phyloP scores from a whole-genome alignment of 2,888 invertebrate genomes.

The Patella caerulea region DNA sequence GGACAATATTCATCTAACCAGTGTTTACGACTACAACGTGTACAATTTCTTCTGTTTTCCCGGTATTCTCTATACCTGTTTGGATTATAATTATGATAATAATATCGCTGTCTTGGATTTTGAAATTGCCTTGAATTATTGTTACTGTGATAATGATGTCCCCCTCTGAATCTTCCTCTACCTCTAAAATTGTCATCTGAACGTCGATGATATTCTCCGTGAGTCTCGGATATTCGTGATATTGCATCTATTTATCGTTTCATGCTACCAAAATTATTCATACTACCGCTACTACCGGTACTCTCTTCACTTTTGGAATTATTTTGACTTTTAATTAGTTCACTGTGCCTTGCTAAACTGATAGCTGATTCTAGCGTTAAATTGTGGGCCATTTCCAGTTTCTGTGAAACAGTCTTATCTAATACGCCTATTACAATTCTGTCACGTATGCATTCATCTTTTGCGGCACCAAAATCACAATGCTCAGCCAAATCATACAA shows the following conservation, averaged over 20 bases:
- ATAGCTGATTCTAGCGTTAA: not conserved
- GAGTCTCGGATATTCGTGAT: not conserved
- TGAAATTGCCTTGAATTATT: not conserved
- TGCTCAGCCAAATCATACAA: too few species aligned
- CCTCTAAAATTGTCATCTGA: not conserved
- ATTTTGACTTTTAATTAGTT: not conserved
- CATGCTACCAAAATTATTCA: not conserved
- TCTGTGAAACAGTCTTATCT: not conserved
- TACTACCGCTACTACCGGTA: not conserved
- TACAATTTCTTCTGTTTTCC: not conserved
- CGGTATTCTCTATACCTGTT: not conserved
- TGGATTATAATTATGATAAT: not conserved
- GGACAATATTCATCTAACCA: not conserved
- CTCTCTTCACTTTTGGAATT: not conserved
- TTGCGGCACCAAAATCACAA: not conserved
- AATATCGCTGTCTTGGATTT: not conserved
- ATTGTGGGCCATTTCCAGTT: not conserved
- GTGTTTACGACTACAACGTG: not conserved
- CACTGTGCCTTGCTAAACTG: too few species aligned
- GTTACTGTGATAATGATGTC: not conserved
- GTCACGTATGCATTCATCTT: not conserved
- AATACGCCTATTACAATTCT: not conserved
- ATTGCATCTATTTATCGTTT: not conserved
- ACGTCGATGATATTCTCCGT: not conserved
- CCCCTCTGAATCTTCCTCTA: too few species aligned